phyloP scores from a whole-genome alignment of 2,888 invertebrate species.

The Ormyrus nitidulus region DNA sequence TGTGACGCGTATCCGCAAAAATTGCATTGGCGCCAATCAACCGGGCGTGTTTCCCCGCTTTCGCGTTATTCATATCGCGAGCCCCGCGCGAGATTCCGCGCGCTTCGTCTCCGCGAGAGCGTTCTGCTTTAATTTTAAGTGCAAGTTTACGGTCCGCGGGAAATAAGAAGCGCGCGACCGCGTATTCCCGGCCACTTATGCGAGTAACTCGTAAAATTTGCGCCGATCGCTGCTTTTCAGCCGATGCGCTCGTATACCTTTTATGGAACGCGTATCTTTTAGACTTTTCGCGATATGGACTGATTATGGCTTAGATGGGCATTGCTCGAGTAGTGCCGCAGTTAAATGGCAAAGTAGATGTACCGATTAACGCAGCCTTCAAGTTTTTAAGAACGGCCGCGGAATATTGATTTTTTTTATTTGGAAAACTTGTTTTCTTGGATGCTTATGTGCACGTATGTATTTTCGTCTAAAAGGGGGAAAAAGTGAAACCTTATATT shows the following conservation, averaged over 20 bases:
- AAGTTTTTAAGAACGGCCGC: background rate
- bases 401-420: slow-evolving; percentile 7
- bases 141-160: background rate
- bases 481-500: too few species aligned
- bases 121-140: background rate
- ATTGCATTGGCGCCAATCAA: too few species aligned
- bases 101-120: too few species aligned
- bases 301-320: slow-evolving; percentile 24
- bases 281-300: slow-evolving; percentile 10
- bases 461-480: too few species aligned
- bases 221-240: slow-evolving; percentile 20
- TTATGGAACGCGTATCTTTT: slow-evolving; percentile 15
- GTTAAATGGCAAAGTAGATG: background rate
- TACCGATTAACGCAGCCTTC: background rate
- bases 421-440: background rate
- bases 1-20: too few species aligned
- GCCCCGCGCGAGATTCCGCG: too few species aligned
- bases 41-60: too few species aligned
- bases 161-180: slow-evolving; percentile 12
- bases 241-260: slow-evolving; percentile 4
- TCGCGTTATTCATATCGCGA: too few species aligned
- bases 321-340: background rate
- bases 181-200: slow-evolving; percentile 50
- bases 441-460: background rate
- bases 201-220: slow-evolving; percentile 52